Base-by-base conservation (phyloP, 2,113 vertebrate genomes). In the Cottus gobio region DNA sequence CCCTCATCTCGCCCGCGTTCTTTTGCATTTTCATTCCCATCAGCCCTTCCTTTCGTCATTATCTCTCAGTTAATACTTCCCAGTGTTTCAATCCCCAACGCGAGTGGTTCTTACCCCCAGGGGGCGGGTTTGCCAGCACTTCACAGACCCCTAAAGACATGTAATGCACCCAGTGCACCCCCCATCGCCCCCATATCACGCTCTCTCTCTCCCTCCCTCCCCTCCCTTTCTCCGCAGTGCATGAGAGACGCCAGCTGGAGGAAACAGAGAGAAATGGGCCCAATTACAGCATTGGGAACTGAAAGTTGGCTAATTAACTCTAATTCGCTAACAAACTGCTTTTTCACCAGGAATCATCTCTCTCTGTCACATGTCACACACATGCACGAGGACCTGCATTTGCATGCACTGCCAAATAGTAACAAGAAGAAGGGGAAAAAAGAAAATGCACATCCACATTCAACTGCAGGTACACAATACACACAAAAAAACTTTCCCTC, bases 261-360 rank as follows among this genome's bases (percentile, higher is more conserved):
- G 93, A 92, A 93, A 93, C 91, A 89, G 91, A 92, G 87, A 94
- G 91, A 91, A 94, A 94, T 95, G 93, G 87, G 91, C 91, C 93
- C 94, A 95, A 95, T 95, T 95, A 95, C 90, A 91, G 92, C 92
- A 91, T 88, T 93, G 90, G 90, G 92, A 91, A 91, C 92, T 92
- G 77, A 93, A 95, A 94, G 93, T 95, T 94, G 90, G 93, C 91
- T 95, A 95, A 96, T 96, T 95, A 95, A 89, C 89, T 87, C 90
- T 95, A 95, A 96, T 95, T 95, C 89, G 93, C 93, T 94, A 94
- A 95, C 93, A 95, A 95, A 95, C 92, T 91, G 93, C 90, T 94
- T 95, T 92, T 91, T 90, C 87, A 92, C 89, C 84, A 87, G 88
- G 90, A 94, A 93, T 89, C 91, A 91, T 93, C 88, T 89, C 88